These are phyloP conservation scores for Hoplodrina blanda DNA, from an alignment of 2,888 invertebrate genomes.

Conservation along the genomic window DNA sequence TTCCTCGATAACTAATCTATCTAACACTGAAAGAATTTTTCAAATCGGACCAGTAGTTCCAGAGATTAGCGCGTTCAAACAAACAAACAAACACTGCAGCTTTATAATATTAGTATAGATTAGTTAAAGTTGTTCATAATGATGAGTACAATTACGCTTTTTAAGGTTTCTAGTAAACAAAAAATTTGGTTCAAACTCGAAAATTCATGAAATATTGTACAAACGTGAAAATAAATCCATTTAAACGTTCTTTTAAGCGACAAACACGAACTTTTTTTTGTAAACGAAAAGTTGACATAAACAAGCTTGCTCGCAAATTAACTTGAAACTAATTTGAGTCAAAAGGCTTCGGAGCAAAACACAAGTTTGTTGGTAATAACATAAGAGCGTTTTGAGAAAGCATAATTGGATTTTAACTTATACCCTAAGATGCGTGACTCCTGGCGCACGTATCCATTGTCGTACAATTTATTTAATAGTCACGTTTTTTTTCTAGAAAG, in stretches of 20 bases:
- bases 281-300: constrained; percentile 12
- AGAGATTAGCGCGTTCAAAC: too few species aligned
- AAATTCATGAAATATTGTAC: background rate
- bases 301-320: constrained; percentile 29
- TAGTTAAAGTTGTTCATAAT: too few species aligned
- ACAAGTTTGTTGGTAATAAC: constrained; percentile 51
- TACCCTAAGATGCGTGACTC: constrained; percentile 52
- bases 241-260: background rate
- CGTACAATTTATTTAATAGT: background rate
- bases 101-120: too few species aligned
- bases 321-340: constrained; percentile 45
- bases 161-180: too few species aligned
- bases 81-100: too few species aligned
- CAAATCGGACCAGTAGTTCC: too few species aligned
- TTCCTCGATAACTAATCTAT: too few species aligned
- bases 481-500: background rate
- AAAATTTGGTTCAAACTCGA: too few species aligned
- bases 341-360: constrained; percentile 26
- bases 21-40: too few species aligned
- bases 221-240: background rate
- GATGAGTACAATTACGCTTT: too few species aligned
- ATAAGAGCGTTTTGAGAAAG: constrained; percentile 61
- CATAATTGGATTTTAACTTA: constrained; percentile 68
- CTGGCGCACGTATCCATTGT: constrained; percentile 47
- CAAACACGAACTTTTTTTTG: background rate